These are phyloP conservation scores for Eufriesea mexicana DNA, from an alignment of 1,140 invertebrate species.

Conservation along the genomic window DNA sequence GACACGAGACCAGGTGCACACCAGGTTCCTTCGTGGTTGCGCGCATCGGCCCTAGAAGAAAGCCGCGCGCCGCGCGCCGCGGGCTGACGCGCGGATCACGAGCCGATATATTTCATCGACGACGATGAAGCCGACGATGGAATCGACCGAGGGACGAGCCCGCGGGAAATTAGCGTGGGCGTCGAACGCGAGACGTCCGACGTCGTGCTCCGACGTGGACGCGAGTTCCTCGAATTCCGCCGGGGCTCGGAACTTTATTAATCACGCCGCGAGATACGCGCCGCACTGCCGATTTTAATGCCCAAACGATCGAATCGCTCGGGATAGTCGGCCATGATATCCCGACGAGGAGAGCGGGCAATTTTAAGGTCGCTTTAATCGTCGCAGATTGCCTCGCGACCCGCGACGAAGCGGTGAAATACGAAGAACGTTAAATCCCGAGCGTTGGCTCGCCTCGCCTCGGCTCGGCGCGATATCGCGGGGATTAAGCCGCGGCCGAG, in stretches of 20 bases:
- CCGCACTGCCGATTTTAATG: no score
- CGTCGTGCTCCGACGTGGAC: no score
- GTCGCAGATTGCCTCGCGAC: no score
- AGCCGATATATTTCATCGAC: background rate
- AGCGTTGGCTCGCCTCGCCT: background rate
- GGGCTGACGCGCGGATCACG: constrained; percentile 8
- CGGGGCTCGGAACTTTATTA: no score
- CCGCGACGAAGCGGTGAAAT: background rate
- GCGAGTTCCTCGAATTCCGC: no score
- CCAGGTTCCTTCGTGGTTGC: background rate
- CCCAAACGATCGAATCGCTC: background rate
- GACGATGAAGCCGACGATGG: background rate
- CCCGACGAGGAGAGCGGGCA: background rate
- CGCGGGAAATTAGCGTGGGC: background rate
- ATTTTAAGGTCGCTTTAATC: background rate
- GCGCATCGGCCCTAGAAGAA: background rate
- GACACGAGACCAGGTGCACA: background rate
- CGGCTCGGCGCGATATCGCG: constrained; percentile 6
- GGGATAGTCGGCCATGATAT: background rate
- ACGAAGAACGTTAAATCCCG: background rate
- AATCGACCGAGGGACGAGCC: background rate
- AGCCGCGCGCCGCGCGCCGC: background rate
- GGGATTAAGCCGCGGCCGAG: constrained; percentile 27
- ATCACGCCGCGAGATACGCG: no score
- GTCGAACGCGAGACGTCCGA: background rate